Evolutionary conservation across 64 coral and sea anemone species (phyloP).

Genomic region (Actinia tenebrosa): DNA sequence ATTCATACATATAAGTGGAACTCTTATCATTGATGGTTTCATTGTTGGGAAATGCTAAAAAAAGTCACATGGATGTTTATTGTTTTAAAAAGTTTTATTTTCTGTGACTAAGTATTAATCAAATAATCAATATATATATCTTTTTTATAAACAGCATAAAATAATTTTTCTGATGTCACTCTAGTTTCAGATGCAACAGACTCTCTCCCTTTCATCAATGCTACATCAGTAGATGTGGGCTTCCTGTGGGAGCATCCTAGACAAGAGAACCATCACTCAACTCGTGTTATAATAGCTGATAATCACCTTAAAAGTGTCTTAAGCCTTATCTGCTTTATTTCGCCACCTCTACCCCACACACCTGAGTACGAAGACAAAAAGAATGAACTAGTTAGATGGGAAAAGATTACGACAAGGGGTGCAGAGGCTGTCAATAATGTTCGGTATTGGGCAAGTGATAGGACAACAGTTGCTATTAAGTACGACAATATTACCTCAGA

Average conservation of each 20-base stretch:
- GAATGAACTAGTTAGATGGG: slow-evolving; percentile 44
- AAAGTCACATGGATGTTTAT: no score
- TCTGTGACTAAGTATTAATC: no score
- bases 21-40: no score
- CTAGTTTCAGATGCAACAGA: neutral
- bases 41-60: no score
- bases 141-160: no score
- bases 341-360: slow-evolving; percentile 6
- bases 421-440: slow-evolving; percentile 2
- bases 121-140: no score
- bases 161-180: neutral
- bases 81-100: no score
- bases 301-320: slow-evolving; percentile 14
- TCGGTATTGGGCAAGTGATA: slow-evolving; percentile 42
- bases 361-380: slow-evolving; percentile 14
- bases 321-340: slow-evolving; percentile 27
- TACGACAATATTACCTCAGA: slow-evolving; percentile 23
- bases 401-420: slow-evolving; percentile 17
- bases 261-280: slow-evolving; percentile 20
- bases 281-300: slow-evolving; percentile 23
- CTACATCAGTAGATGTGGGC: slow-evolving; percentile 40
- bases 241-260: slow-evolving; percentile 46
- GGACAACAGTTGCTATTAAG: slow-evolving; percentile 37
- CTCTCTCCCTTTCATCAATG: slow-evolving; percentile 21
- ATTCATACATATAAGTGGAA: no score